Conservation (phyloP, 2,888 invertebrate genomes). For the Masnerella sp. region DNA sequence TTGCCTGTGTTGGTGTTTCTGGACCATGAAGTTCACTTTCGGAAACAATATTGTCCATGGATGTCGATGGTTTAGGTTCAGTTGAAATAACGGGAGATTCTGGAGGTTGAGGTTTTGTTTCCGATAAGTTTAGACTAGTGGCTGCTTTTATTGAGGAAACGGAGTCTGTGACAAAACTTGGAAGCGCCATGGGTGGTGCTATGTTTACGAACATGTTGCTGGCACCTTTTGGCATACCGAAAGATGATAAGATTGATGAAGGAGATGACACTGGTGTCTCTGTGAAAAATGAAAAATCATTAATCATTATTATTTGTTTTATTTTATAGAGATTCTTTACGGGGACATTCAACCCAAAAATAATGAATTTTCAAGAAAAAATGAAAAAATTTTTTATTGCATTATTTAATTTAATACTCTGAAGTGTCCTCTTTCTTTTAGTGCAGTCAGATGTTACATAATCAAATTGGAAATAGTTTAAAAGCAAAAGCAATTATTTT, state of each 20-base stretch:
- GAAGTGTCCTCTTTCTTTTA: too few relatives aligned
- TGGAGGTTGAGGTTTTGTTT: conserved; percentile 8
- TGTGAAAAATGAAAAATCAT: neutral
- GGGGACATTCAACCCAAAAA: too few relatives aligned
- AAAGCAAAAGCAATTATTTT: too few relatives aligned
- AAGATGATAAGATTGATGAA: conserved; percentile 76
- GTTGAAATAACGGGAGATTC: conserved; percentile 40
- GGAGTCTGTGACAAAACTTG: conserved; percentile 82
- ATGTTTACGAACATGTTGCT: conserved; percentile 84
- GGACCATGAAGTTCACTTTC: too few relatives aligned
- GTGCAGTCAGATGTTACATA: too few relatives aligned
- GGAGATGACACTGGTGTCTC: conserved; percentile 71
- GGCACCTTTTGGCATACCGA: conserved; percentile 76
- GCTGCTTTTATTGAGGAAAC: conserved; percentile 57
- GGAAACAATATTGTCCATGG: conserved; percentile 1
- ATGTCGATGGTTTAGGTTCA: conserved; percentile 47
- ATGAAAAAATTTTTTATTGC: too few relatives aligned
- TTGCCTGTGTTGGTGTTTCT: too few relatives aligned
- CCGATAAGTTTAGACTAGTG: neutral
- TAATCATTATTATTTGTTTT: neutral
- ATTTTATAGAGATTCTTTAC: too few relatives aligned
- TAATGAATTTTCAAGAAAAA: too few relatives aligned
- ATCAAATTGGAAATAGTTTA: too few relatives aligned
- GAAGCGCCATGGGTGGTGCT: conserved; percentile 84
- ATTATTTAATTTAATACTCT: too few relatives aligned